phyloP scores from a whole-genome alignment of 2,888 invertebrate genomes.

The Fabriciana adippe region DNA sequence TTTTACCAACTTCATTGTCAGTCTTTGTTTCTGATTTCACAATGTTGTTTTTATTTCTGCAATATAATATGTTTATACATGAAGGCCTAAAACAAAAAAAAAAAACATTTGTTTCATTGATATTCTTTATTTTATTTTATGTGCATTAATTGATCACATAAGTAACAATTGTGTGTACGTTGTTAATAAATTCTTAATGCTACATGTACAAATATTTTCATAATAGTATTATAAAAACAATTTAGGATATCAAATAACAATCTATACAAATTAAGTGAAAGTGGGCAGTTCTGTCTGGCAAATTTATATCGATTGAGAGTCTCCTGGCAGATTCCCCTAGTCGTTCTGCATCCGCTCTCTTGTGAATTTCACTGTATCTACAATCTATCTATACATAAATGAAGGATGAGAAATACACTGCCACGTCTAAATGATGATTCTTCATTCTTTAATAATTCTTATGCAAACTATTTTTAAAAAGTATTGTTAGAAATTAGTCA shows the following conservation, averaged over 20 bases:
- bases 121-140: too few relatives aligned
- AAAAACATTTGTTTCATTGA: too few relatives aligned
- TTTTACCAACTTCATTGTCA: not conserved
- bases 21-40: too few relatives aligned
- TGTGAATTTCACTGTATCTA: slow-evolving; percentile 1
- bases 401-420: not conserved
- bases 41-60: too few relatives aligned
- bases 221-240: not conserved
- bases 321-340: slow-evolving; percentile 67
- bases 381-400: not conserved
- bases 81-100: too few relatives aligned
- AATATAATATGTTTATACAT: too few relatives aligned
- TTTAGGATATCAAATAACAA: not conserved
- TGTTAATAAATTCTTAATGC: too few relatives aligned
- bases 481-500: slow-evolving; percentile 1
- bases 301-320: slow-evolving; percentile 61
- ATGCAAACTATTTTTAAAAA: not conserved
- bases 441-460: not conserved
- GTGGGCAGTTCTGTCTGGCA: slow-evolving; percentile 40
- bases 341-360: slow-evolving; percentile 49
- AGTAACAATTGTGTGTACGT: too few relatives aligned
- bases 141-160: too few relatives aligned
- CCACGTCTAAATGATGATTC: too few relatives aligned
- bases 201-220: too few relatives aligned
- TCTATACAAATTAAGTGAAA: slow-evolving; percentile 24